phyloP scores from a whole-genome alignment of 2,797 vertebrate species.

The Lepus townsendii region DNA sequence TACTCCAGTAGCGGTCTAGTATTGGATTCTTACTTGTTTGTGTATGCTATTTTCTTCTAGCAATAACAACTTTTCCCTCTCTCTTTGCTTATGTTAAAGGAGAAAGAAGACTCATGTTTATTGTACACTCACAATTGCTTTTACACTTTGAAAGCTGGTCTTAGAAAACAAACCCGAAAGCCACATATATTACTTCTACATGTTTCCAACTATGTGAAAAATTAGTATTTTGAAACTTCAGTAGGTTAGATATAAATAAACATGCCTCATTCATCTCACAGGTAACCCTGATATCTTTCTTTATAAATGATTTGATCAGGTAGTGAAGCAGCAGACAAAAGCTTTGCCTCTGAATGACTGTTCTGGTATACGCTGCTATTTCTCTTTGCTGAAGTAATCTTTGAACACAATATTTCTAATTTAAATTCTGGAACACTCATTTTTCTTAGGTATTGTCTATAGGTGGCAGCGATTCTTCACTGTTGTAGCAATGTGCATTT shows the following conservation, averaged over 20 bases:
- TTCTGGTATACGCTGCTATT: constrained; percentile 53
- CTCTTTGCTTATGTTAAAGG: constrained; percentile 50
- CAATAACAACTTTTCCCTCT: not conserved
- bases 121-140: constrained; percentile 38
- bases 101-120: constrained; percentile 35
- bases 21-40: not conserved
- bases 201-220: constrained; percentile 75
- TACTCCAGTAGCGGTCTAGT: constrained; percentile 16
- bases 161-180: constrained; percentile 70
- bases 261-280: constrained; percentile 66
- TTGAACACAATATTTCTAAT: constrained; percentile 75
- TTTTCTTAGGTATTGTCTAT: constrained; percentile 75
- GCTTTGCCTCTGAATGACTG: constrained; percentile 64
- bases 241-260: constrained; percentile 66
- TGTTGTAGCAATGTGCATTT: constrained; percentile 46
- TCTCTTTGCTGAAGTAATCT: constrained; percentile 59
- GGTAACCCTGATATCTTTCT: constrained; percentile 57
- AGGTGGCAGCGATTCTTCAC: constrained; percentile 87
- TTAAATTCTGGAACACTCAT: constrained; percentile 72
- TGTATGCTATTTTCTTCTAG: constrained; percentile 11
- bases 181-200: constrained; percentile 52
- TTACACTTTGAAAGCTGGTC: constrained; percentile 55
- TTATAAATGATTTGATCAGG: constrained; percentile 74
- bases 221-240: constrained; percentile 80
- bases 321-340: constrained; percentile 66